Conservation (phyloP, 2,888 invertebrate genomes). For the Lochmaea capreae region DNA sequence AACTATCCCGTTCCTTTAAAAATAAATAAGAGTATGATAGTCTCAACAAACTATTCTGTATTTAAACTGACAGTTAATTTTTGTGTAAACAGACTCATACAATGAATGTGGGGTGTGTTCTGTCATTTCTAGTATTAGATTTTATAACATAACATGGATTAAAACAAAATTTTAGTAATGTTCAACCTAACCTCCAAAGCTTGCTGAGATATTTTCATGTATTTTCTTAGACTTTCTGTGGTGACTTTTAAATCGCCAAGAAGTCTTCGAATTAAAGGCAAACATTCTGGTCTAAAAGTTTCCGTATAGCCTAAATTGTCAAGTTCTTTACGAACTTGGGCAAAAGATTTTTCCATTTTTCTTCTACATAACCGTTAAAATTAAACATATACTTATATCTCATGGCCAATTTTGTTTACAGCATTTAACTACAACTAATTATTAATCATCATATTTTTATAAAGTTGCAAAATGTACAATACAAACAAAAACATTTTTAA, state of each 20-base stretch:
- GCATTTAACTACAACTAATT: neutral
- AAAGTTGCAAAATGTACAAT: neutral
- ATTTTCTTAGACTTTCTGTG: slow-evolving; percentile 87
- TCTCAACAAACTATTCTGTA: neutral
- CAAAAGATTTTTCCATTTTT: slow-evolving; percentile 59
- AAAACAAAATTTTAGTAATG: neutral
- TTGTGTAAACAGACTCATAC: neutral
- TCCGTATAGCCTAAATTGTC: slow-evolving; percentile 87
- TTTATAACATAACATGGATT: slow-evolving; percentile 1
- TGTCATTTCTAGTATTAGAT: slow-evolving; percentile 3
- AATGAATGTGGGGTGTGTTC: neutral
- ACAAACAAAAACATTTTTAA: neutral
- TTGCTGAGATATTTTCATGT: slow-evolving; percentile 80
- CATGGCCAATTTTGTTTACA: slow-evolving; percentile 5
- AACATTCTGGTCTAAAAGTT: slow-evolving; percentile 78
- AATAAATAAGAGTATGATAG: slow-evolving; percentile 13
- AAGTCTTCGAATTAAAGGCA: slow-evolving; percentile 84
- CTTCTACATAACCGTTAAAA: slow-evolving; percentile 5
- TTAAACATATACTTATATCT: slow-evolving; percentile 13
- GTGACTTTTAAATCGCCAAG: slow-evolving; percentile 87
- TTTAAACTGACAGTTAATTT: neutral
- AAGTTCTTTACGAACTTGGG: slow-evolving; percentile 73
- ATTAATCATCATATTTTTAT: neutral
- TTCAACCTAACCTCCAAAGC: slow-evolving; percentile 70
- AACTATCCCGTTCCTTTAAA: slow-evolving; percentile 75